Evolutionary conservation across 2,888 invertebrate genomes (phyloP), one percentile per base, ranked within the genome.

Genomic region (Steinernema scapterisci): DNA sequence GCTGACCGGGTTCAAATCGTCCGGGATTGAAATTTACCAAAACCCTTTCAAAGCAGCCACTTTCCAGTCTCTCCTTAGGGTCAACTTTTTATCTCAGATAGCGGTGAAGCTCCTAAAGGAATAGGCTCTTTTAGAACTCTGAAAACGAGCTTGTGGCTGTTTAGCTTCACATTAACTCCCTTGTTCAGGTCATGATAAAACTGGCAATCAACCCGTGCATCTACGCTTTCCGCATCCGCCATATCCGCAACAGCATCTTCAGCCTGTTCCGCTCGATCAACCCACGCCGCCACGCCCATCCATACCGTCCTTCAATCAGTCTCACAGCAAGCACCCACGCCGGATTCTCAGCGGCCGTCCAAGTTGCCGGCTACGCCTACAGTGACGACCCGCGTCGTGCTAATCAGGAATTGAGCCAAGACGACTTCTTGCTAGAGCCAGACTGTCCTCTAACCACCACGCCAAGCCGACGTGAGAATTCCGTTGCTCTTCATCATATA

Each of bases 191-290:
- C 19, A 83, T 83, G 79, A 56, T 85, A 7, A 86, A 86, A 78
- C 78, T 86, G n/a, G 83, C 85, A 1, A 77, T 83, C 11, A 86
- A 86, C 75, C 86, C 86, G 0, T 83, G 86, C 79, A 85, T 86
- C 78, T 86, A 86, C 77, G 85, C 86, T 0, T 79, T 85, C 23
- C 81, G 86, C 19, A 85, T 86, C 76, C 81, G 83, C 45, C 84
- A 84, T 19, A 83, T 86, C 63, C 81, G 84, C 16, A 75, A 75
- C 16, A 81, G 81, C 43, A 84, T 85, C 27, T 13, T 75, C 16
- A 63, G 63, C 31, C 38, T 63, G 3, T 63, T 63, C 25, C 63
- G 71, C 7, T 38, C 23, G 31, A 13, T 63, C 16, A 25, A 27
- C 19, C 31, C 25, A 5, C 31, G 63, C 16, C 63, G 63, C 21